phyloP scores from a whole-genome alignment of 2,113 vertebrate genomes.

The Lontra canadensis region DNA sequence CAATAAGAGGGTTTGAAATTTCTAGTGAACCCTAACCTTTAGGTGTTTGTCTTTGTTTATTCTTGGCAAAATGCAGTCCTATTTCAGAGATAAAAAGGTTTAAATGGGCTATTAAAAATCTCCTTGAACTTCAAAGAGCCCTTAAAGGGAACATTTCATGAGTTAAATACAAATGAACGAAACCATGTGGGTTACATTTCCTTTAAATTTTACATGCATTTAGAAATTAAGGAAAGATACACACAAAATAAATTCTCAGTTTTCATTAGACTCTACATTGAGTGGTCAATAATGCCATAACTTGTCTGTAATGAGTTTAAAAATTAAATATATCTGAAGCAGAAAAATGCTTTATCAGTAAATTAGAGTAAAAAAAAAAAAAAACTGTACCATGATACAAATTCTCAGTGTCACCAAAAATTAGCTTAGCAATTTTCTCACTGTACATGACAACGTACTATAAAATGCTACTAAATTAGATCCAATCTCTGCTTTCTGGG shows the following conservation, averaged over 20 bases:
- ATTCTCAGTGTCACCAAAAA: not conserved
- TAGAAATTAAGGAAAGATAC: slow-evolving; percentile 48
- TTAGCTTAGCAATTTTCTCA: not conserved
- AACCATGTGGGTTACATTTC: slow-evolving; percentile 60
- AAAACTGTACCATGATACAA: not conserved
- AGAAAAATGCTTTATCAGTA: not conserved
- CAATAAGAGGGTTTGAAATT: slow-evolving; percentile 34
- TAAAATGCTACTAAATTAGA: not conserved
- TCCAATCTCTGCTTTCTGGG: not conserved
- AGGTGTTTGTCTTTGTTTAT: slow-evolving; percentile 68
- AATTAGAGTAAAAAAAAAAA: not conserved
- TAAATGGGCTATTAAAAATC: slow-evolving; percentile 59
- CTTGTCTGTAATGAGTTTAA: not conserved
- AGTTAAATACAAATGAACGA: slow-evolving; percentile 60
- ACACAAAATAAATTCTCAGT: not conserved
- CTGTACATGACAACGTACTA: not conserved
- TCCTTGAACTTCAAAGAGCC: slow-evolving; percentile 62
- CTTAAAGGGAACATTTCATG: slow-evolving; percentile 55
- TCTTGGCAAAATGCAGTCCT: slow-evolving; percentile 56
- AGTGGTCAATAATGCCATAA: not conserved
- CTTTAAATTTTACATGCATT: slow-evolving; percentile 11
- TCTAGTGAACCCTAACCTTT: slow-evolving; percentile 51
- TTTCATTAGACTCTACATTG: not conserved
- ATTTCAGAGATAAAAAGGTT: slow-evolving; percentile 63
- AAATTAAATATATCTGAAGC: slow-evolving; percentile 7